Conservation (phyloP, 2,797 vertebrate genomes). For the Novumbra hubbsi region DNA sequence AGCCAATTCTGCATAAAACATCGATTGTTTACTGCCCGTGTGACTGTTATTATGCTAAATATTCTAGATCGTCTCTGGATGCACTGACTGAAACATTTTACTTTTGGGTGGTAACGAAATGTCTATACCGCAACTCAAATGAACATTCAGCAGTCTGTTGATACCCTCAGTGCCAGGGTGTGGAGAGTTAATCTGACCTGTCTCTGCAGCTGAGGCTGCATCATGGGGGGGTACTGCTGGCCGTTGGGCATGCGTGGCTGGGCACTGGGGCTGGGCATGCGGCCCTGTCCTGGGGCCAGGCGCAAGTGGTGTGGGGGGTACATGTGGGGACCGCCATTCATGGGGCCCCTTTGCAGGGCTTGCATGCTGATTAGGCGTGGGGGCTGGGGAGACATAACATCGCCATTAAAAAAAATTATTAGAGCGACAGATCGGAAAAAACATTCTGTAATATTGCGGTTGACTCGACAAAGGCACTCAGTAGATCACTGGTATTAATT, state of each 20-base stretch:
- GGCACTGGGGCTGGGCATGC: constrained; percentile 68
- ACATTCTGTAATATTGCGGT: neutral
- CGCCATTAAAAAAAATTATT: neutral
- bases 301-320: constrained; percentile 92
- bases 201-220: constrained; percentile 98
- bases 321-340: constrained; percentile 88
- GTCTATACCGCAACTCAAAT: neutral
- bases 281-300: constrained; percentile 81
- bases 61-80: neutral
- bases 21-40: neutral
- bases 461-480: neutral
- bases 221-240: constrained; percentile 92
- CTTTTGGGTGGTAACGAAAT: neutral
- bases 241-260: constrained; percentile 86
- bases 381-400: constrained; percentile 75
- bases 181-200: constrained; percentile 70
- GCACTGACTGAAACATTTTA: neutral
- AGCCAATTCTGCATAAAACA: neutral
- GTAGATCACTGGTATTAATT: neutral
- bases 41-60: neutral
- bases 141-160: neutral
- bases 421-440: neutral
- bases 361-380: constrained; percentile 99
- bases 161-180: neutral
- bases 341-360: constrained; percentile 86